These are phyloP conservation scores for Solenopsis fugax DNA, from an alignment of 1,140 invertebrate species.

Conservation along the genomic window DNA sequence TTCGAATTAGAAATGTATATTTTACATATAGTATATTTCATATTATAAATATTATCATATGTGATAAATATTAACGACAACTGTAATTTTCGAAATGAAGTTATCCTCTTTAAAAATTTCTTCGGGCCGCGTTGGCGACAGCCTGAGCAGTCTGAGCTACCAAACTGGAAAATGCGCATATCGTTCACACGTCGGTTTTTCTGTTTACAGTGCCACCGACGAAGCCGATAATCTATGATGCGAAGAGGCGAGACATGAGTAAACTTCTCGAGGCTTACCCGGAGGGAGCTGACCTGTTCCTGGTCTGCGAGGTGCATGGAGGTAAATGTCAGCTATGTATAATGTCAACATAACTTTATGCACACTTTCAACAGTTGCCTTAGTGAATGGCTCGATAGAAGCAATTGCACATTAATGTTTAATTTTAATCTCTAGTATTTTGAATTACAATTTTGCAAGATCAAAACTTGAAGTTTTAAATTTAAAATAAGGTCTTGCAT, in stretches of 20 bases:
- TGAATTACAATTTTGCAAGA: neutral
- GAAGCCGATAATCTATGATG: constrained; percentile 94
- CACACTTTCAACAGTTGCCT: neutral
- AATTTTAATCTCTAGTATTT: constrained; percentile 1
- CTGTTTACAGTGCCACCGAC: constrained; percentile 92
- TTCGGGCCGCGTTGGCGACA: neutral
- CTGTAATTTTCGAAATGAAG: neutral
- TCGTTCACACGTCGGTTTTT: constrained; percentile 60
- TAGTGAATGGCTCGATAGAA: neutral
- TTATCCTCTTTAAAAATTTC: constrained; percentile 15
- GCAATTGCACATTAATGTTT: neutral
- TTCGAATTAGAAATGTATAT: neutral
- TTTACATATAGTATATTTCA: neutral
- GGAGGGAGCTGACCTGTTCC: constrained; percentile 93
- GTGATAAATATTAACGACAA: neutral
- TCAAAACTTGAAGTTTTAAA: constrained; percentile 6
- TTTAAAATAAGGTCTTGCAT: neutral
- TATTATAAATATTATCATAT: neutral
- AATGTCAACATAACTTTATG: constrained; percentile 22
- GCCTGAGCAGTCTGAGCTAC: neutral
- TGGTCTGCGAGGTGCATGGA: constrained; percentile 95
- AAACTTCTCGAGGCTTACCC: constrained; percentile 94
- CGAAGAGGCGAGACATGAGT: constrained; percentile 91
- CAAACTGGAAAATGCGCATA: constrained; percentile 9
- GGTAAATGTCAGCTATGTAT: constrained; percentile 88